Conservation (phyloP, 2,888 invertebrate species). For the Arrhopalites spinosus region DNA sequence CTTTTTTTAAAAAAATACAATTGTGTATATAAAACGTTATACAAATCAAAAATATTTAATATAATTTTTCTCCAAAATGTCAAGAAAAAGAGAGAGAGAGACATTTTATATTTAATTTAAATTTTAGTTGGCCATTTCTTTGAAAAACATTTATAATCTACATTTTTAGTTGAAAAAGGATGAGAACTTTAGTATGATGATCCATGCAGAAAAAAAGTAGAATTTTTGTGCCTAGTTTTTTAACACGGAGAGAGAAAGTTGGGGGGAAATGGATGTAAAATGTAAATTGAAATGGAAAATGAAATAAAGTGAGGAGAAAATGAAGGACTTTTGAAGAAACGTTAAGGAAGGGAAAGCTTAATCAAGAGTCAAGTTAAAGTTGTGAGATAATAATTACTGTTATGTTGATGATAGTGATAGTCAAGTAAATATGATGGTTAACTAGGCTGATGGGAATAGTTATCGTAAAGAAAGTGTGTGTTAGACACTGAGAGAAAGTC, state of each 20-base stretch:
- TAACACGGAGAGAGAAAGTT: not conserved
- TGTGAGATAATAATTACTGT: constrained; percentile 13
- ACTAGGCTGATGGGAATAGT: constrained; percentile 5
- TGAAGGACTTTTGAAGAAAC: not conserved
- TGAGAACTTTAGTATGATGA: no score
- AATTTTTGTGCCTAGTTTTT: not conserved
- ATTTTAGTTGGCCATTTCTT: no score
- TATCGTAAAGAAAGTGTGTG: not conserved
- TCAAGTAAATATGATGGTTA: constrained; percentile 9
- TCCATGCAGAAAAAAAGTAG: no score
- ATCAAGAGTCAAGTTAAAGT: constrained; percentile 11
- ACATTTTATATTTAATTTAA: no score
- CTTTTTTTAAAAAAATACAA: no score
- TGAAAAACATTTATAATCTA: no score
- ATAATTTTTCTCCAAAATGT: no score
- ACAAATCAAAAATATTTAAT: no score
- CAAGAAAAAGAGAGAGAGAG: no score
- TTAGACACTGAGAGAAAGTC: not conserved
- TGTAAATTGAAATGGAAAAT: not conserved
- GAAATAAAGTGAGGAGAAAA: not conserved
- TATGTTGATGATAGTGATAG: not conserved
- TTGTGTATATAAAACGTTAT: no score
- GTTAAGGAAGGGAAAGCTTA: not conserved
- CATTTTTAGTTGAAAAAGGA: no score
- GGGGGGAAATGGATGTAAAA: not conserved